Base-by-base conservation (phyloP, 2,797 vertebrate genomes). In the Enteromius unitaeniatus region DNA sequence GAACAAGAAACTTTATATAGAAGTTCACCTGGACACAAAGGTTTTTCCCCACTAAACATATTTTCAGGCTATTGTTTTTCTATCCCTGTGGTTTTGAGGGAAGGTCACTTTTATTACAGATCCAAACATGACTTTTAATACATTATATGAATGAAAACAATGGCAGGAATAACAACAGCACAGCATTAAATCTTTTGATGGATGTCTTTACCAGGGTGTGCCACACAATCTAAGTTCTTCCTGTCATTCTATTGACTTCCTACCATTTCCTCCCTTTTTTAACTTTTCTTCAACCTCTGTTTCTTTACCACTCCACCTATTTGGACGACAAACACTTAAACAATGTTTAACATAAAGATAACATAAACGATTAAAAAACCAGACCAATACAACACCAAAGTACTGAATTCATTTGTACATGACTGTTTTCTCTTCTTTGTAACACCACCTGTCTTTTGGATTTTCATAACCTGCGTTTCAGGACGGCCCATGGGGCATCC, bases 231-330 rank as follows among this genome's bases (percentile, higher is more conserved):
- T 31, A n/a, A 79, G 82, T 80, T 58, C 84, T 84, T 88, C 84
- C 86, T 87, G 79, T 70, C 68, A 84, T 86, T 89, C 82, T 79
- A n/a, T 11, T 67, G 34, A 42, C 45, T 88, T 86, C 81, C 84
- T 58, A 42, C 72, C 65, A 70, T 73, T 86, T 68, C 26, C 53
- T n/a, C 34, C 53, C 51, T 31, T 70, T 26, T 79, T 49, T 47
- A 26, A 26, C 31, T 6, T 34, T 34, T 51, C 45, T 17, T 51
- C 7, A 6, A 31, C 23, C 53, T 78, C 31, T 6, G 47, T 77
- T 77, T 77, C 55, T 62, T 45, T 58, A 58, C 51, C 11, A 9
- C 6, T 3, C 73, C 21, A 55, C 73, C 72, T 81, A 9, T 70
- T 62, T 84, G 34, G 76, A 65, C 11, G 37, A 73, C 14, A 0